Evolutionary conservation across 92 coral and sea anemone species (phyloP).

Genomic region (Virgularia gustaviana): DNA sequence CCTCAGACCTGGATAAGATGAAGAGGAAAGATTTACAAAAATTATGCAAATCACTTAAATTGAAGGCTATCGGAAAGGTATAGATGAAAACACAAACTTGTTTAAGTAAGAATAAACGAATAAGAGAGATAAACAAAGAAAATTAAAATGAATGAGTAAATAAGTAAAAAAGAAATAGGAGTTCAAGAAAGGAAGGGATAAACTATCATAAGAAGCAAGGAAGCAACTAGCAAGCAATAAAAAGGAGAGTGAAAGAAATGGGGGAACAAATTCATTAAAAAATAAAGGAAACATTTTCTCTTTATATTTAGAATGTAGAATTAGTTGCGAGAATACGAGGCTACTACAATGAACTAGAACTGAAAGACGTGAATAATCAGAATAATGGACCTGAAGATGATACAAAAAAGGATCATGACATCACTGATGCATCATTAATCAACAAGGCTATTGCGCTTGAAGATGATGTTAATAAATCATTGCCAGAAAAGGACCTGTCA

Average conservation of each 20-base stretch:
- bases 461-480: constrained; percentile 17
- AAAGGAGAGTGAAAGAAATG: no score
- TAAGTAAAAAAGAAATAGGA: no score
- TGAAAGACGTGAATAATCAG: constrained; percentile 6
- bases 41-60: constrained; percentile 62
- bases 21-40: constrained; percentile 64
- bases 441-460: background rate
- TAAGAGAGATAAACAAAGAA: no score
- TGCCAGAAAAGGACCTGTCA: no score
- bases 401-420: background rate
- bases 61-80: constrained; percentile 86
- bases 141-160: no score
- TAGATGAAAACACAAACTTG: no score
- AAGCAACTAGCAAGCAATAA: no score
- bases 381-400: background rate
- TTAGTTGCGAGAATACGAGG: constrained; percentile 28
- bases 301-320: constrained; percentile 39
- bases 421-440: background rate
- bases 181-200: no score
- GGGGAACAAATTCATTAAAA: background rate
- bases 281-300: background rate
- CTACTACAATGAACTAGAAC: constrained; percentile 8
- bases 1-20: constrained; percentile 38
- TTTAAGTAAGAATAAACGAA: no score
- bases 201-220: no score